These are phyloP conservation scores for Bombyx huttoni DNA, from an alignment of 2,888 invertebrate genomes.

Conservation along the genomic window DNA sequence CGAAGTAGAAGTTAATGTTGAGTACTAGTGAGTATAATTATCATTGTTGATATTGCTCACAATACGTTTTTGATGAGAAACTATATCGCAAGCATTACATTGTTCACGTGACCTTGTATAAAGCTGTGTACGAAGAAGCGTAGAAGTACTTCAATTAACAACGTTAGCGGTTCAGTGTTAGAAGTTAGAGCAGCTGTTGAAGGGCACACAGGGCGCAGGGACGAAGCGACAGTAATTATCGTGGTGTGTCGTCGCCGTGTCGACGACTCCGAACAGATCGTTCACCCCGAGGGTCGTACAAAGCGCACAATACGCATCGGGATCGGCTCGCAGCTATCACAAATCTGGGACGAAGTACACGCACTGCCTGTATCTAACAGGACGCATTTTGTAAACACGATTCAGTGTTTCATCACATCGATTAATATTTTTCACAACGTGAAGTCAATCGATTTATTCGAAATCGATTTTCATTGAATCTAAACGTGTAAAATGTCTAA, in stretches of 20 bases:
- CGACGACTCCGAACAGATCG: conserved; percentile 64
- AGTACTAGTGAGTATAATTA: not conserved
- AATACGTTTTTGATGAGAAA: not conserved
- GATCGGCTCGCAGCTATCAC: conserved; percentile 41
- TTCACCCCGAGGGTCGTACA: conserved; percentile 61
- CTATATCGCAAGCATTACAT: conserved; percentile 13
- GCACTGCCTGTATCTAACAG: conserved; percentile 8
- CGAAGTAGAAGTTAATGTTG: not conserved
- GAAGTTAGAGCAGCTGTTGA: conserved; percentile 21
- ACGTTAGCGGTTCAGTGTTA: conserved; percentile 17
- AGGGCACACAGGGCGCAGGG: conserved; percentile 35
- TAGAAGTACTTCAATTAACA: conserved; percentile 30
- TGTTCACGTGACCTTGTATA: conserved; percentile 27
- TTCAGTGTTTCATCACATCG: too few species aligned
- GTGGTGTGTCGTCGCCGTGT: conserved; percentile 34
- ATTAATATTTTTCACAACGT: not conserved
- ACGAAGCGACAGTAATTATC: conserved; percentile 65
- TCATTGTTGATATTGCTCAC: not conserved
- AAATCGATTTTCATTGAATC: too few species aligned
- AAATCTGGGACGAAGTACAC: conserved; percentile 41
- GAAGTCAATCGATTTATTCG: not conserved
- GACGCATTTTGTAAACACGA: not conserved
- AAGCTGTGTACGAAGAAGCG: conserved; percentile 6
- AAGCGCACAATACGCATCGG: conserved; percentile 45
- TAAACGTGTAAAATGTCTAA: too few species aligned